Evolutionary conservation across 2,113 vertebrate genomes (phyloP).

Genomic region (Sphaerodactylus townsendi): DNA sequence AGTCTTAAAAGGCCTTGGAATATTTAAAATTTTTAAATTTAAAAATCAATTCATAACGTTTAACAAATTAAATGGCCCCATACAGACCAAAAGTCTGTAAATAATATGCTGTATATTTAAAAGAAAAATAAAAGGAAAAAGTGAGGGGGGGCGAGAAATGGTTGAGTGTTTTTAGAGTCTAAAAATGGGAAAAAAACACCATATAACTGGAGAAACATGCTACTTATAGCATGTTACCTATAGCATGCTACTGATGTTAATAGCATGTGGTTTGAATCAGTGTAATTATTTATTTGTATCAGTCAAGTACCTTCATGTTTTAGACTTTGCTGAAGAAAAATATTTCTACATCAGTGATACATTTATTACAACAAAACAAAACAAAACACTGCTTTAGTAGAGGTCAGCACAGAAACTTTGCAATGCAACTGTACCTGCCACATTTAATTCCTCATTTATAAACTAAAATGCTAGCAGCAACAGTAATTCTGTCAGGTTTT

Average conservation of each 20-base stretch:
- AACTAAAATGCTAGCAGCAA: slow-evolving; percentile 26
- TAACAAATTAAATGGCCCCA: no score
- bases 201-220: not conserved
- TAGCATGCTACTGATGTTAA: not conserved
- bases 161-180: no score
- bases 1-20: no score
- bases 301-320: not conserved
- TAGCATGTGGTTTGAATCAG: not conserved
- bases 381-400: not conserved
- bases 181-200: no score
- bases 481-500: slow-evolving; percentile 42
- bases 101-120: not conserved
- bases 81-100: not conserved
- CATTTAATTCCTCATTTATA: not conserved
- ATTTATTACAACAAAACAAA: not conserved
- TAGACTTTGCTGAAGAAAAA: not conserved
- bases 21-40: no score
- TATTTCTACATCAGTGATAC: not conserved
- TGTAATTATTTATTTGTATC: not conserved
- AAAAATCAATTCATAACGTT: no score
- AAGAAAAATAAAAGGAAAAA: not conserved
- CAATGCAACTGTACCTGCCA: not conserved
- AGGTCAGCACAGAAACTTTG: not conserved
- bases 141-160: no score
- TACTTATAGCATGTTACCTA: not conserved